phyloP scores from a whole-genome alignment of 2,797 vertebrate genomes.

The Clarias pachynema region DNA sequence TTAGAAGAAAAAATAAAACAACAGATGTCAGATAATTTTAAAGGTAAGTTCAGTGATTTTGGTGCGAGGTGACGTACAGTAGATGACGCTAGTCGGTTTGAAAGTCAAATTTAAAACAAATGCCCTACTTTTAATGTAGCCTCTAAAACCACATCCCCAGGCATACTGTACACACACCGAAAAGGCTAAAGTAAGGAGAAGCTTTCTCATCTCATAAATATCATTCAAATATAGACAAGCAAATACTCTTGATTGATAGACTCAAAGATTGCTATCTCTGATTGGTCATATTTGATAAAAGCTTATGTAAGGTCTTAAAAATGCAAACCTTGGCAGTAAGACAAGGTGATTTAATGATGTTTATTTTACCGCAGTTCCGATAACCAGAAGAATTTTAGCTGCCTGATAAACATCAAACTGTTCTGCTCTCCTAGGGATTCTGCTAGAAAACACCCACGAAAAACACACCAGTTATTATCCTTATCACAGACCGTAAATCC shows the following conservation, averaged over 20 bases:
- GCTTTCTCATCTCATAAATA: background rate
- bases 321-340: background rate
- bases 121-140: background rate
- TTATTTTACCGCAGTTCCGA: constrained; percentile 11
- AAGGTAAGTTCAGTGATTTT: background rate
- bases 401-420: constrained; percentile 10
- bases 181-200: background rate
- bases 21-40: background rate
- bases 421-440: constrained; percentile 2
- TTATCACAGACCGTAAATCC: constrained; percentile 12
- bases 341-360: background rate
- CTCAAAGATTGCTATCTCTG: no score
- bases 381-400: background rate
- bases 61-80: no score
- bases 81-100: constrained; percentile 9
- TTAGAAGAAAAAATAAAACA: no score
- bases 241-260: background rate
- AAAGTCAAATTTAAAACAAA: constrained; percentile 25
- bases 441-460: background rate
- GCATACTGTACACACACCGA: no score
- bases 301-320: background rate
- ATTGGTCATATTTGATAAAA: background rate
- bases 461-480: constrained; percentile 10
- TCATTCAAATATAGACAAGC: background rate
- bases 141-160: background rate